Evolutionary conservation across 2,113 vertebrate species (phyloP).

Genomic region (Leptodactylus fuscus): DNA sequence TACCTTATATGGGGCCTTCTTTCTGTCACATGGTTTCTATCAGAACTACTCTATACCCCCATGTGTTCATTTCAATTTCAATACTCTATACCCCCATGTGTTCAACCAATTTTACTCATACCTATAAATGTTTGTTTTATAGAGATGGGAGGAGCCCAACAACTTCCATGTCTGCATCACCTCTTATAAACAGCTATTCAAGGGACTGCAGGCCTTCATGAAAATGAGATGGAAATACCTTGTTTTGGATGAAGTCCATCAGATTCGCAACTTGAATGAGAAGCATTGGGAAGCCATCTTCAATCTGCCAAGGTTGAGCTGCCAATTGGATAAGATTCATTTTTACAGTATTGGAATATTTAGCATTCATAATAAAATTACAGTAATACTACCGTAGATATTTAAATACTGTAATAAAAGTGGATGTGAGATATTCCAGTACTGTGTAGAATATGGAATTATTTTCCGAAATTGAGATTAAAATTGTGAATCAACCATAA

Average conservation of each 20-base stretch:
- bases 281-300: conserved; percentile 91
- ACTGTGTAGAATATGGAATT: too few relatives aligned
- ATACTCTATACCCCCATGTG: too few relatives aligned
- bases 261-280: conserved; percentile 88
- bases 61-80: too few relatives aligned
- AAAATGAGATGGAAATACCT: conserved; percentile 86
- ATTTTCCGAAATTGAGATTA: too few relatives aligned
- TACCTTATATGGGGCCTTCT: too few relatives aligned
- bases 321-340: background rate
- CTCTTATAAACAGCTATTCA: conserved; percentile 90
- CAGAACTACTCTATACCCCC: too few relatives aligned
- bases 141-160: conserved; percentile 88
- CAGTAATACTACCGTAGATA: background rate
- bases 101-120: too few relatives aligned
- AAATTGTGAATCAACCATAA: too few relatives aligned
- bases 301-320: conserved; percentile 79
- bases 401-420: background rate
- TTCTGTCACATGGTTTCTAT: too few relatives aligned
- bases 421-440: background rate
- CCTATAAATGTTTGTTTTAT: background rate
- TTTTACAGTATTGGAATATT: background rate
- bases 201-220: conserved; percentile 84
- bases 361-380: background rate
- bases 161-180: conserved; percentile 90
- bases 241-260: conserved; percentile 89